Percentiles rank a stretch among this genome's conserved stretches.
phyloP scores from a whole-genome alignment of 2,113 vertebrate species.

The Nansenia antarctica region DNA sequence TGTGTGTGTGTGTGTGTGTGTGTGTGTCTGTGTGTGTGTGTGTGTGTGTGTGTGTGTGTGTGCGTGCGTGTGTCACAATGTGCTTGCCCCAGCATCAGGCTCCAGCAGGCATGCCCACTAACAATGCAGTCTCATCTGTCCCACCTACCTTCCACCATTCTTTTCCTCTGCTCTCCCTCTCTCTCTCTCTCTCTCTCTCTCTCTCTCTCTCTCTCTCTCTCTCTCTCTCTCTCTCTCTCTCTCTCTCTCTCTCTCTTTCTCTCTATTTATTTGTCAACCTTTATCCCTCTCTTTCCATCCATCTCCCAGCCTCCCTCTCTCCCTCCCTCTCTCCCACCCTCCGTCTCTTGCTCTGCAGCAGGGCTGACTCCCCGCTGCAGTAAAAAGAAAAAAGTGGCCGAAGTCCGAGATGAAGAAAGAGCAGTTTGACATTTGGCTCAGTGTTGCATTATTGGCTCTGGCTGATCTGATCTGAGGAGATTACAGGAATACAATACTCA shows the following conservation, averaged over 20 bases:
- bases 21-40: constrained; percentile 14
- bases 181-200: constrained; percentile 8
- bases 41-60: constrained; percentile 13
- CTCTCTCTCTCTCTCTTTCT: constrained; percentile 41
- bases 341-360: constrained; percentile 69
- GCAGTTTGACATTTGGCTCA: constrained; percentile 68
- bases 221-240: constrained; percentile 36
- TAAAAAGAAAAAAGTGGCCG: constrained; percentile 40
- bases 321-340: constrained; percentile 23
- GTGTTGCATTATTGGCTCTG: constrained; percentile 72
- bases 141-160: constrained; percentile 24
- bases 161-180: constrained; percentile 29
- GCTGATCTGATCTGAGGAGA: constrained; percentile 76
- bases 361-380: constrained; percentile 65
- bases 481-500: constrained; percentile 76
- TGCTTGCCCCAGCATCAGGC: constrained; percentile 63
- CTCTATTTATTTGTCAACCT: constrained; percentile 50
- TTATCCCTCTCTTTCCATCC: constrained; percentile 21
- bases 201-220: constrained; percentile 15
- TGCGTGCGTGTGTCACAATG: constrained; percentile 36
- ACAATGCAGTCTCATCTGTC: constrained; percentile 30
- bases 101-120: constrained; percentile 47
- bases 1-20: constrained; percentile 15
- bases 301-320: constrained; percentile 29
- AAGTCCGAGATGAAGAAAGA: constrained; percentile 44